Conservation (phyloP, 2,113 vertebrate genomes). For the Oreamnos americanus region DNA sequence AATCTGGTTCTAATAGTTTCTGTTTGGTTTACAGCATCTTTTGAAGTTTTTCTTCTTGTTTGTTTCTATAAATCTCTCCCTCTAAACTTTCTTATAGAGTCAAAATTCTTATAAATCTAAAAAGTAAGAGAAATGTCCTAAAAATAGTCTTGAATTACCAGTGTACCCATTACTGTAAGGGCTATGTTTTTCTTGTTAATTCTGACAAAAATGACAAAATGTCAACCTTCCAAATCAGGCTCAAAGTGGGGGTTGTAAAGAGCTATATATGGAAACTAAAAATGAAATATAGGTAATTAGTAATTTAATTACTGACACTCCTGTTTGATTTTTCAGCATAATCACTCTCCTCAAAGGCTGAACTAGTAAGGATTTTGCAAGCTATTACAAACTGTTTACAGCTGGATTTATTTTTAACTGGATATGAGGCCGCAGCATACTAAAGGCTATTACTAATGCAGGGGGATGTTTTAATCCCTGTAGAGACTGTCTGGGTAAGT, state of each 20-base stretch:
- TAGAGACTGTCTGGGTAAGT: not conserved
- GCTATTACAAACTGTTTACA: slow-evolving; percentile 4
- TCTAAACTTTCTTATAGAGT: not conserved
- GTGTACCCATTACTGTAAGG: not conserved
- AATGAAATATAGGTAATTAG: not conserved
- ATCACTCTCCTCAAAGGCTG: not conserved
- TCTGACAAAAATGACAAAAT: not conserved
- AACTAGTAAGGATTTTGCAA: slow-evolving; percentile 19
- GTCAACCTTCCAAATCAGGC: not conserved
- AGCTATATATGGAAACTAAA: not conserved
- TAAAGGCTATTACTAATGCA: not conserved
- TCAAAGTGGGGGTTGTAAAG: not conserved
- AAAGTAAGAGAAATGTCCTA: not conserved
- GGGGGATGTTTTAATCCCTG: not conserved
- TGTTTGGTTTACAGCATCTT: not conserved
- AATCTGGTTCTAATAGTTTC: not conserved
- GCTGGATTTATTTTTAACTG: not conserved
- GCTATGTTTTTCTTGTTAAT: not conserved
- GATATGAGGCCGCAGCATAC: not conserved
- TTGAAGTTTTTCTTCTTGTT: not conserved
- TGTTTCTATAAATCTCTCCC: not conserved
- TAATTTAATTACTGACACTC: not conserved
- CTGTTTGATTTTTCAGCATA: not conserved
- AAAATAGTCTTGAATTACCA: not conserved
- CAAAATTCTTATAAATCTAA: not conserved